These are phyloP conservation scores for Lycia hirtaria DNA, from an alignment of 2,888 invertebrate species.

Conservation along the genomic window DNA sequence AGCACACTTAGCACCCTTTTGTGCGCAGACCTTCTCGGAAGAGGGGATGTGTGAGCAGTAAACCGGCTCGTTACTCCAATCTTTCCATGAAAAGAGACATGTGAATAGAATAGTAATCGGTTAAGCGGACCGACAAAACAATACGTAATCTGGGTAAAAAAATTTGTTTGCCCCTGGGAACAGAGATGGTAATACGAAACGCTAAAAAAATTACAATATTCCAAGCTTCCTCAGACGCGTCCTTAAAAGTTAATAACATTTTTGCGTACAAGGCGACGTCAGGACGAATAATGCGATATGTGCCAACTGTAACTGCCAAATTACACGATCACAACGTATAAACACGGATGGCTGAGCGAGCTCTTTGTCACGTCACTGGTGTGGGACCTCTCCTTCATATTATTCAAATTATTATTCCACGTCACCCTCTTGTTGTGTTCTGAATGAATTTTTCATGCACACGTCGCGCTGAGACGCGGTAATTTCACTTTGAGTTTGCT, in stretches of 20 bases:
- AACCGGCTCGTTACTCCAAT: slow-evolving; percentile 68
- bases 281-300: slow-evolving; percentile 63
- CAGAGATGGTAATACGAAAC: slow-evolving; percentile 48
- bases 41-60: slow-evolving; percentile 73
- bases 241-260: slow-evolving; percentile 78
- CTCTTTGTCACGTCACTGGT: slow-evolving; percentile 78
- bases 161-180: slow-evolving; percentile 48
- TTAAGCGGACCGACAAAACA: slow-evolving; percentile 61
- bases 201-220: slow-evolving; percentile 56
- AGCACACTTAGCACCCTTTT: slow-evolving; percentile 84
- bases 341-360: slow-evolving; percentile 74
- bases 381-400: slow-evolving; percentile 69
- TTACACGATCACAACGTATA: slow-evolving; percentile 79
- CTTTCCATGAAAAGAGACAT: slow-evolving; percentile 72
- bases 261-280: slow-evolving; percentile 70
- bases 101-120: slow-evolving; percentile 78
- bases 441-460: slow-evolving; percentile 84
- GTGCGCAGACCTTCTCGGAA: slow-evolving; percentile 74
- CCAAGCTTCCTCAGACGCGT: slow-evolving; percentile 60
- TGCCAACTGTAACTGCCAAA: slow-evolving; percentile 70
- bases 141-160: slow-evolving; percentile 54
- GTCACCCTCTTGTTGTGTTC: slow-evolving; percentile 78
- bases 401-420: slow-evolving; percentile 83
- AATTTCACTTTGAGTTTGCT: slow-evolving; percentile 82
- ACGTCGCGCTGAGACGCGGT: slow-evolving; percentile 74